phyloP scores from a whole-genome alignment of 2,888 invertebrate species.

The Mythimna ferrago region DNA sequence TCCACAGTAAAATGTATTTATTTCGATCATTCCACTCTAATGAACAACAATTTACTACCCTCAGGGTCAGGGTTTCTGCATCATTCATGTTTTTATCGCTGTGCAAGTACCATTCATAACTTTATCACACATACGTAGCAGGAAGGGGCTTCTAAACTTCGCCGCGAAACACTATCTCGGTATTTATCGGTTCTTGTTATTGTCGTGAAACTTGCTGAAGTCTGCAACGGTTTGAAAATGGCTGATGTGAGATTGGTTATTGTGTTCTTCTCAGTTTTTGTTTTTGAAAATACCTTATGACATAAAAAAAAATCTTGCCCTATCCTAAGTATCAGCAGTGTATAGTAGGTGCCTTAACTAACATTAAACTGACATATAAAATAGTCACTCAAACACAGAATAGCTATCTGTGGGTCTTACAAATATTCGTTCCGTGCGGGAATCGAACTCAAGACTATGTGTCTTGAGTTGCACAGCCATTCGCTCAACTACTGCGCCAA shows the following conservation, averaged over 20 bases:
- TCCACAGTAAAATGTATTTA: constrained; percentile 10
- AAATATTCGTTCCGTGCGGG: no score
- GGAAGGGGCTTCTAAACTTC: constrained; percentile 46
- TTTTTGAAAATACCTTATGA: neutral
- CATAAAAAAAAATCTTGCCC: no score
- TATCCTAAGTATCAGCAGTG: no score
- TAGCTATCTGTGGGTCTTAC: no score
- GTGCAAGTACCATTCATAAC: constrained; percentile 55
- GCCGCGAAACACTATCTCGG: constrained; percentile 48
- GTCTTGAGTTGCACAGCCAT: no score
- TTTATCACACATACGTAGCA: constrained; percentile 57
- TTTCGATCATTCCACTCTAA: constrained; percentile 8
- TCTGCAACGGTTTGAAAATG: constrained; percentile 33
- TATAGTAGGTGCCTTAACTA: no score
- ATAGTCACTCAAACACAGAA: no score
- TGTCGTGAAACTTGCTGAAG: constrained; percentile 49
- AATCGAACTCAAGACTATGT: no score
- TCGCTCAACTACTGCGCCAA: no score
- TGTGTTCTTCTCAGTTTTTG: constrained; percentile 5
- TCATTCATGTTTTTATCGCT: constrained; percentile 58
- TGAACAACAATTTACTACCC: constrained; percentile 39
- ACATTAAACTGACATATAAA: no score
- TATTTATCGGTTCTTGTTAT: constrained; percentile 59
- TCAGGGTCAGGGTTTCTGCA: constrained; percentile 51
- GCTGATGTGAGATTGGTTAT: constrained; percentile 21